A percentile compares a stretch with the other conserved stretches of the same genome.
These are phyloP conservation scores for Anoplophora glabripennis DNA, from an alignment of 1,140 invertebrate genomes.

Conservation along the genomic window DNA sequence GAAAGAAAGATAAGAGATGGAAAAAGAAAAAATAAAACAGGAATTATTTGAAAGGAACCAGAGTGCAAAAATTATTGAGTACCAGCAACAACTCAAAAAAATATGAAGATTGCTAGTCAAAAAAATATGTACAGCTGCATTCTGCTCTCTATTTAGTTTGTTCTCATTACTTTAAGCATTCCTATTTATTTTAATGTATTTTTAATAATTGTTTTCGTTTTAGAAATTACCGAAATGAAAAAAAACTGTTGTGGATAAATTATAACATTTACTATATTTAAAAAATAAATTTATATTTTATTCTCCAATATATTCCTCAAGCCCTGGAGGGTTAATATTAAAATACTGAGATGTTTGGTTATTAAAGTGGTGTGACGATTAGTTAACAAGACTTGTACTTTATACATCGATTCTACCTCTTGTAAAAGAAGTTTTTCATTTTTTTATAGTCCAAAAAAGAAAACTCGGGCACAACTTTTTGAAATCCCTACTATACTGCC, in stretches of 20 bases:
- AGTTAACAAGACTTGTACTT: slow-evolving; percentile 18
- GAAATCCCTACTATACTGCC: slow-evolving; percentile 33
- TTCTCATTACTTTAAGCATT: not conserved
- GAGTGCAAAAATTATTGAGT: not conserved
- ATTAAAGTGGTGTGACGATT: slow-evolving; percentile 31
- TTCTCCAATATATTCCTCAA: slow-evolving; percentile 22
- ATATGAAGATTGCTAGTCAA: too few species aligned
- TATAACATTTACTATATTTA: too few species aligned
- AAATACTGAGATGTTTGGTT: slow-evolving; percentile 28
- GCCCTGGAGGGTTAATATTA: slow-evolving; percentile 18
- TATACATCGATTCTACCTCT: slow-evolving; percentile 24
- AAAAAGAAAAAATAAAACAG: too few species aligned
- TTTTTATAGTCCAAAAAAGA: slow-evolving; percentile 33
- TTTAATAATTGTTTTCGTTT: too few species aligned
- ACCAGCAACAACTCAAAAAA: too few species aligned
- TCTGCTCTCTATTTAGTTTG: not conserved
- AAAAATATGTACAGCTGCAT: not conserved
- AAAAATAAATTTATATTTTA: too few species aligned
- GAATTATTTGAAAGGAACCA: too few species aligned
- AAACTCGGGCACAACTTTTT: slow-evolving; percentile 24
- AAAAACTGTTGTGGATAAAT: too few species aligned
- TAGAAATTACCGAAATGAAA: too few species aligned
- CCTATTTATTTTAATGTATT: too few species aligned
- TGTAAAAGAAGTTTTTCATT: slow-evolving; percentile 31
- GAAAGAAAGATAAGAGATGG: too few species aligned